phyloP scores from a whole-genome alignment of 2,797 vertebrate genomes.

The Lepilemur septentrionalis region DNA sequence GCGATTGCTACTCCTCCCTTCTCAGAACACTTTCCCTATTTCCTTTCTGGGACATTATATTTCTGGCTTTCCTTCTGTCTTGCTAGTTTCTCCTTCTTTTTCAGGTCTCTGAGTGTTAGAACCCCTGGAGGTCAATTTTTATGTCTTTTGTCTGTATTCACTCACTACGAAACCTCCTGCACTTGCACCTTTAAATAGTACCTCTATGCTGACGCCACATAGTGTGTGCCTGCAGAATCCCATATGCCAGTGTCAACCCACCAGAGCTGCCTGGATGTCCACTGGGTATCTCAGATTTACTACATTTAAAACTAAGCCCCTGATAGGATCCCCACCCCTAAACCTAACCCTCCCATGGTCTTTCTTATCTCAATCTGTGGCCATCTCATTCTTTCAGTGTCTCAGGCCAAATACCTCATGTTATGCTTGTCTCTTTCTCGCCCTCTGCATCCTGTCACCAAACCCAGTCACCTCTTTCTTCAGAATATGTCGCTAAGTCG shows the following conservation, averaged over 20 bases:
- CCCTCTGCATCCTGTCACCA: background rate
- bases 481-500: background rate
- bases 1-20: background rate
- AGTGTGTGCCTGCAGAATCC: background rate
- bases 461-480: background rate
- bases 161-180: background rate
- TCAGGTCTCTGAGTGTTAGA: background rate
- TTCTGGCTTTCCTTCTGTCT: background rate
- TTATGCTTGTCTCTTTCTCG: background rate
- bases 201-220: background rate
- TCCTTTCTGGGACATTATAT: background rate
- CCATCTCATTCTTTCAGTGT: background rate
- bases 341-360: background rate
- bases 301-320: background rate
- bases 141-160: background rate
- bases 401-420: background rate
- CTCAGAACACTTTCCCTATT: background rate
- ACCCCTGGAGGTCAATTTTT: background rate
- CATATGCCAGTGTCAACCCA: background rate
- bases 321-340: background rate
- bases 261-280: background rate
- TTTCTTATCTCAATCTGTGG: background rate
- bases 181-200: background rate
- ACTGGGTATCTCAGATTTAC: background rate
- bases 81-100: background rate